These are phyloP conservation scores for Mystacides longicornis DNA, from an alignment of 2,888 invertebrate species.

Conservation along the genomic window DNA sequence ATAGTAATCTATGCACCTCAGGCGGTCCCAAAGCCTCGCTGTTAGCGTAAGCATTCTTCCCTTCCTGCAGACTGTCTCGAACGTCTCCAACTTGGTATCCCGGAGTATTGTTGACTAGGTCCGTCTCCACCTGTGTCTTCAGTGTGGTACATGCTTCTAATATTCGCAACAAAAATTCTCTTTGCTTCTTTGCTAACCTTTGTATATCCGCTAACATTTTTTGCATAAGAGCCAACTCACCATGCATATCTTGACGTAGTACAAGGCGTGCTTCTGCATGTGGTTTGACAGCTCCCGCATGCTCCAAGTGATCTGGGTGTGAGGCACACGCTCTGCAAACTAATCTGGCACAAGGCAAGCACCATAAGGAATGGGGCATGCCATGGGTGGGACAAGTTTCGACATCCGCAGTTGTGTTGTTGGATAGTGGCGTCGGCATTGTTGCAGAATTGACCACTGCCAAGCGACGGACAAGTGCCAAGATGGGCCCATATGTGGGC, in stretches of 20 bases:
- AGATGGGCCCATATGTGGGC: conserved; percentile 60
- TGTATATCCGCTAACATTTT: conserved; percentile 64
- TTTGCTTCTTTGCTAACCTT: conserved; percentile 60
- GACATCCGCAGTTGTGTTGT: conserved; percentile 13
- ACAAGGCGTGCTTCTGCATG: conserved; percentile 60
- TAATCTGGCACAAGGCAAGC: conserved; percentile 55
- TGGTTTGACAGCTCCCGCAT: conserved; percentile 61
- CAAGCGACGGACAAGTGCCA: conserved; percentile 50
- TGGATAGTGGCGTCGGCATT: conserved; percentile 17
- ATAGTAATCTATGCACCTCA: conserved; percentile 55
- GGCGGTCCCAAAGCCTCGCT: conserved; percentile 47
- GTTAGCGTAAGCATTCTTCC: conserved; percentile 52
- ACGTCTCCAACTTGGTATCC: conserved; percentile 61
- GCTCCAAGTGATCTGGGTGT: conserved; percentile 56
- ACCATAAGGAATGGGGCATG: conserved; percentile 66
- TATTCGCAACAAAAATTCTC: conserved; percentile 64
- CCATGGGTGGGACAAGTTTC: conserved; percentile 62
- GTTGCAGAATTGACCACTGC: conserved; percentile 24
- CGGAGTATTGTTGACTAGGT: conserved; percentile 60
- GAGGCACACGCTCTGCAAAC: conserved; percentile 62
- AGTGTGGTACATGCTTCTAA: conserved; percentile 66
- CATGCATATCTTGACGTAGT: conserved; percentile 56
- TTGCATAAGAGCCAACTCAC: conserved; percentile 60
- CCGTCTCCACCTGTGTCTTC: conserved; percentile 68
- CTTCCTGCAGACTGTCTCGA: conserved; percentile 54